Evolutionary conservation across 2,888 invertebrate species (phyloP).

Genomic region (Hypena proboscidalis): DNA sequence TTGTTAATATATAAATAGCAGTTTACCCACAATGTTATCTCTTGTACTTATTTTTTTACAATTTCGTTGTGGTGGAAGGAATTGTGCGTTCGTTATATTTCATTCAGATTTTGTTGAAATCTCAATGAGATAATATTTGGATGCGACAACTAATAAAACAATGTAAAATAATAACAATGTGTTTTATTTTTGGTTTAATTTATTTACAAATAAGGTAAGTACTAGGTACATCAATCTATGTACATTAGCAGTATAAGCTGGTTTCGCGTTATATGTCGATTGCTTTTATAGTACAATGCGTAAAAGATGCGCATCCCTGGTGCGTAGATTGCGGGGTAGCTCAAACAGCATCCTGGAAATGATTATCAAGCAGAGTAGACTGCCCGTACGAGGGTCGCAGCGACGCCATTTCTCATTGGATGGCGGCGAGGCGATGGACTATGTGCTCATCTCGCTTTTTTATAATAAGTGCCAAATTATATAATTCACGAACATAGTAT

Average conservation of each 20-base stretch:
- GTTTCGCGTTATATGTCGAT: too few species aligned
- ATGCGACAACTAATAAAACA: conserved; percentile 31
- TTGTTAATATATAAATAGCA: conserved; percentile 6
- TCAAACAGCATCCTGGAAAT: too few species aligned
- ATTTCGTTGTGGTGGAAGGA: conserved; percentile 33
- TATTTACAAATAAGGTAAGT: conserved; percentile 5
- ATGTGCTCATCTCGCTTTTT: too few species aligned
- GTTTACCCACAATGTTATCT: conserved; percentile 18
- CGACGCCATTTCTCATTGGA: too few species aligned
- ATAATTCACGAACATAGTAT: too few species aligned
- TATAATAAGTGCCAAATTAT: not conserved
- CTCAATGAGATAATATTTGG: conserved; percentile 16
- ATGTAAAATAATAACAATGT: conserved; percentile 40
- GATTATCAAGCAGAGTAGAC: too few species aligned
- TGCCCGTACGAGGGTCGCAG: too few species aligned
- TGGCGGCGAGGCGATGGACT: too few species aligned
- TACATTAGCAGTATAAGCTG: too few species aligned
- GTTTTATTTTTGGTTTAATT: conserved; percentile 47
- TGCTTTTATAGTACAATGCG: too few species aligned
- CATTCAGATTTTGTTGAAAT: conserved; percentile 19
- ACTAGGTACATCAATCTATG: not conserved
- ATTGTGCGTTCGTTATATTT: conserved; percentile 18
- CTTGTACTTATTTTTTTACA: conserved; percentile 17
- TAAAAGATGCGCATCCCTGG: too few species aligned
- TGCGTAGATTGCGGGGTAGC: too few species aligned